Conservation (phyloP, 1,140 invertebrate genomes). For the Nilaparvata lugens region DNA sequence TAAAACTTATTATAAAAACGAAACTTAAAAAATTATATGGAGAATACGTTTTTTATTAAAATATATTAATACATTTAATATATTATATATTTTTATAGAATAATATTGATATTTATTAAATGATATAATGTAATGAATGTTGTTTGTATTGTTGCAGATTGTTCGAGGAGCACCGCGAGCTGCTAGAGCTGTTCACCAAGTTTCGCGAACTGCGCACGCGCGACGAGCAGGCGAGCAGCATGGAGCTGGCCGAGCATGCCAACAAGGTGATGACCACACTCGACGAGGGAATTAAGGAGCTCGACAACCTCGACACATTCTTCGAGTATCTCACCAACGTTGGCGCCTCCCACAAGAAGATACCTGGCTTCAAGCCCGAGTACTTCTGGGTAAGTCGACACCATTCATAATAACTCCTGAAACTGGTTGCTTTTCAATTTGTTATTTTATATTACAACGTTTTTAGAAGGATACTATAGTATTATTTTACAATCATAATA, state of each 20-base stretch:
- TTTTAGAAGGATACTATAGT: too few relatives aligned
- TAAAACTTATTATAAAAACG: too few relatives aligned
- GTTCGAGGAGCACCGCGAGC: slow-evolving; percentile 77
- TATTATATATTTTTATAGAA: neutral
- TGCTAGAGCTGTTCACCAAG: slow-evolving; percentile 71
- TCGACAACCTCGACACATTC: slow-evolving; percentile 77
- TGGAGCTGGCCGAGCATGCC: slow-evolving; percentile 78
- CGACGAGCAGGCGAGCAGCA: slow-evolving; percentile 67
- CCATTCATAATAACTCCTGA: too few relatives aligned
- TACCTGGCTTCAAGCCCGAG: slow-evolving; percentile 74
- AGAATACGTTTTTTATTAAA: too few relatives aligned
- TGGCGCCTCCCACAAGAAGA: slow-evolving; percentile 69
- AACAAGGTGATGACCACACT: slow-evolving; percentile 81
- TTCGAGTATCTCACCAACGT: slow-evolving; percentile 72
- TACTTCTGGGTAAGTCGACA: slow-evolving; percentile 70
- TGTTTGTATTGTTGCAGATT: slow-evolving; percentile 45
- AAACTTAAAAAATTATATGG: too few relatives aligned
- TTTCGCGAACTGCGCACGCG: slow-evolving; percentile 67
- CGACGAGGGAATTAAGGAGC: slow-evolving; percentile 72
- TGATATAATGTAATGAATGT: neutral
- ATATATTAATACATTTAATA: neutral
- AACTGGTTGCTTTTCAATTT: too few relatives aligned
- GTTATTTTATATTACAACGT: too few relatives aligned
- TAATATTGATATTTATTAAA: neutral
- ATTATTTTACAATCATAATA: too few relatives aligned